Evolutionary conservation across 2,797 vertebrate genomes (phyloP), one percentile per base, ranked within the genome.

Genomic region (Betta splendens): DNA sequence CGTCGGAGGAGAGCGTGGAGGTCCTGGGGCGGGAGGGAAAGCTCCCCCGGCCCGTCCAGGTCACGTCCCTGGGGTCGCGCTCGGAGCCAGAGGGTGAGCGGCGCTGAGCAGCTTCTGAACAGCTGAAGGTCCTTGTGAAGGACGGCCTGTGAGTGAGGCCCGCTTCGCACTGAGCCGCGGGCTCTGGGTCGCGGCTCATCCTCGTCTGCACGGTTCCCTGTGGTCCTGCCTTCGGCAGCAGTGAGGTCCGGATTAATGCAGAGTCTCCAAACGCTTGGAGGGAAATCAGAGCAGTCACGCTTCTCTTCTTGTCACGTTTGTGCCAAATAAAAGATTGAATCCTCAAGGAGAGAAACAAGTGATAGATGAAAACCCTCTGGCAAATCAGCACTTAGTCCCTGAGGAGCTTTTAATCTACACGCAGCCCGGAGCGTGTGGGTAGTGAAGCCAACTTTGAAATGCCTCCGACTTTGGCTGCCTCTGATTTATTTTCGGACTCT

Each of bases 1-100:
- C 95, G 55, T 97, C 95, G 0, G 95, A 97, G 82, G 96, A 98
- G 79, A 98, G 94, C 0, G 90, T 94, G 36, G 96, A 98, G 61
- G 81, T 92, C 6, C 91, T 92, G 0, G 43, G 86, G 45, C 80
- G 89, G 3, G 93, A 96, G 65, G 90, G 88, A 44, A 95, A 93
- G 65, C 93, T 95, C 7, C 96, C 95, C 91, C 94, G 87, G 15
- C 95, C 97, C 1, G 90, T 98, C 92, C 94, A 95, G 83, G 94
- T 96, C 91, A 93, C 92, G 73, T 94, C 95, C n/a, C 87, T 98
- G 89, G 96, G 95, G 1, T 92, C 94, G 40, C 84, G 86, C 44
- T 78, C 93, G 15, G 94, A 96, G 81, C 93, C 85, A 0, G 95
- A 98, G 93, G 96, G 97, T 99, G 90, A 13, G 92, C 87, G 48